Percentiles rank a stretch among this genome's conserved stretches.
Conservation (phyloP, 1,140 invertebrate genomes). For the Sitobion miscanthi region DNA sequence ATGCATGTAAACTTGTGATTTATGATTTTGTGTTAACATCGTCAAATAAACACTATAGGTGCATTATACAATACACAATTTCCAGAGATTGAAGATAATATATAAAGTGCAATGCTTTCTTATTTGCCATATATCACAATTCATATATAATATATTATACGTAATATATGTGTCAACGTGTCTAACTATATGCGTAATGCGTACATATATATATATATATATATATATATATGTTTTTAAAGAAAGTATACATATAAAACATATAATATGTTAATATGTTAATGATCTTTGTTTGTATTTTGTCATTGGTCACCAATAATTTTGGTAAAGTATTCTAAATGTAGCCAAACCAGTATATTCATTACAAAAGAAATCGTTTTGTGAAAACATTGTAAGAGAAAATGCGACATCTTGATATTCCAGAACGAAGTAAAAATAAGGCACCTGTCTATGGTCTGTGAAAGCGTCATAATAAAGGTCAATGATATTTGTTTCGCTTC, state of each 20-base stretch:
- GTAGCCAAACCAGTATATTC: constrained; percentile 44
- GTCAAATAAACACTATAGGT: constrained; percentile 20
- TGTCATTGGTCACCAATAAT: constrained; percentile 17
- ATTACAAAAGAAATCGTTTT: constrained; percentile 53
- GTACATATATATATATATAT: no score
- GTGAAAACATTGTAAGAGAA: constrained; percentile 52
- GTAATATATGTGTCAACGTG: background rate
- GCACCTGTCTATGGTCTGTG: constrained; percentile 44
- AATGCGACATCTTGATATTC: constrained; percentile 56
- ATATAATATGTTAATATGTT: constrained; percentile 2
- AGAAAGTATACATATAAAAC: background rate
- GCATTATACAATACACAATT: background rate
- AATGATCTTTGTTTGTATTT: background rate
- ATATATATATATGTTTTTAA: background rate
- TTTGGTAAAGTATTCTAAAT: constrained; percentile 20
- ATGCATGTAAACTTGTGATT: background rate
- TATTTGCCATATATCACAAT: background rate
- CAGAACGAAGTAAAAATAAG: constrained; percentile 53
- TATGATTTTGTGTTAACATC: constrained; percentile 20
- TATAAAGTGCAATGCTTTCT: constrained; percentile 25
- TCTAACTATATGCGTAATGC: background rate
- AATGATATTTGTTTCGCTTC: constrained; percentile 48
- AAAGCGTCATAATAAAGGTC: constrained; percentile 55
- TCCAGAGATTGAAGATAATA: constrained; percentile 28
- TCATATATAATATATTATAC: background rate